Conservation (phyloP, 2,888 invertebrate genomes). For the Allygus modestus region DNA sequence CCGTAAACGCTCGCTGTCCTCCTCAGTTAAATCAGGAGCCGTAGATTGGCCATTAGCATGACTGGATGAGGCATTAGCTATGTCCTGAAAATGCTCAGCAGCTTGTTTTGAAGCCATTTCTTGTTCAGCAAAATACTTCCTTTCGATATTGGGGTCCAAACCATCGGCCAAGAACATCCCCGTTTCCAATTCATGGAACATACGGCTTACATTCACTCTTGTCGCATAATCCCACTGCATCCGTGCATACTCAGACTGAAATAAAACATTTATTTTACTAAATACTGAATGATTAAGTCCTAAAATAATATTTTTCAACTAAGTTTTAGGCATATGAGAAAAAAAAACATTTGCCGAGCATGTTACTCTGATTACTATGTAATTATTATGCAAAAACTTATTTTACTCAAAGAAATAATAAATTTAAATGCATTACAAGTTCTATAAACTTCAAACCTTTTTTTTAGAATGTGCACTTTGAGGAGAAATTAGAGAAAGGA, state of each 20-base stretch:
- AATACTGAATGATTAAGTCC: too few species aligned
- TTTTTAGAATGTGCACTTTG: too few species aligned
- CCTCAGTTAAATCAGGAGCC: neutral
- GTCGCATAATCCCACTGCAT: slow-evolving; percentile 51
- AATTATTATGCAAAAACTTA: too few species aligned
- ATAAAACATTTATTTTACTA: slow-evolving; percentile 8
- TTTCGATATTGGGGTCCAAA: slow-evolving; percentile 47
- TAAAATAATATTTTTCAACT: too few species aligned
- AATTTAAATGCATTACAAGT: too few species aligned
- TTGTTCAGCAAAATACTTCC: slow-evolving; percentile 43
- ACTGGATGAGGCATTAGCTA: neutral
- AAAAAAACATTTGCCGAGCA: too few species aligned
- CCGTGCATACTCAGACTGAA: slow-evolving; percentile 57
- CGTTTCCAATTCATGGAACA: slow-evolving; percentile 35
- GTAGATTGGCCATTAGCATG: neutral
- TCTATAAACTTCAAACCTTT: too few species aligned
- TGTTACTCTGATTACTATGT: too few species aligned
- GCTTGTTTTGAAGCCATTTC: neutral
- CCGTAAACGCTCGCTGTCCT: neutral
- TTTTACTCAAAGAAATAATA: too few species aligned
- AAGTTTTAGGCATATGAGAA: too few species aligned
- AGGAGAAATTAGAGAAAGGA: too few species aligned
- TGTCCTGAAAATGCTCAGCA: neutral
- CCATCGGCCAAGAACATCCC: slow-evolving; percentile 47
- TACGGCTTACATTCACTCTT: slow-evolving; percentile 28